These are phyloP conservation scores for Phrynosoma blainvillii DNA, from an alignment of 2,113 vertebrate genomes.

Conservation along the genomic window DNA sequence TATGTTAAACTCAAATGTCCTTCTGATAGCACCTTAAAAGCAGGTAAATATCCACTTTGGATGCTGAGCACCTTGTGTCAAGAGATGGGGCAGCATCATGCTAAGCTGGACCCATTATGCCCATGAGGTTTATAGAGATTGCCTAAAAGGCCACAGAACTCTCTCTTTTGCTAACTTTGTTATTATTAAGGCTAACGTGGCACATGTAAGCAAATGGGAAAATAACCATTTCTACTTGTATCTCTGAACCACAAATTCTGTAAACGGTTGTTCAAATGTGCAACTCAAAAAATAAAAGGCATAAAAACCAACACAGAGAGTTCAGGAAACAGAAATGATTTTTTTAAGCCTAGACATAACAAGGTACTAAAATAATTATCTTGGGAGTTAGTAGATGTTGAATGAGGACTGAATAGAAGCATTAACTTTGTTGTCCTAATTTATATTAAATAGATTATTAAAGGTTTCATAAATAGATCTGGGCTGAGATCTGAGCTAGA, in stretches of 20 bases:
- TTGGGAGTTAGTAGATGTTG: not conserved
- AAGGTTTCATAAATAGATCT: accelerated
- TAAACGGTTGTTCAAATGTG: accelerated
- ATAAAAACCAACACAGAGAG: not conserved
- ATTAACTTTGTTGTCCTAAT: not conserved
- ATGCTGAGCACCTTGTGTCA: not conserved
- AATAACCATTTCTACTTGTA: accelerated
- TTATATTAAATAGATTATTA: not conserved
- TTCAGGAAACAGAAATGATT: not conserved
- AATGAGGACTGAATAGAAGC: not conserved
- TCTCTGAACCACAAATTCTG: not conserved
- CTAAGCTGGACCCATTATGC: not conserved
- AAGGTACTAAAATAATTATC: not conserved
- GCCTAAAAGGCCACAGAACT: not conserved
- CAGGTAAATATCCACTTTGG: not conserved
- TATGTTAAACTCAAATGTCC: not conserved
- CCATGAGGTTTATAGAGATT: not conserved
- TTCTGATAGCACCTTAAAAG: constrained; percentile 8
- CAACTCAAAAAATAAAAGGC: not conserved
- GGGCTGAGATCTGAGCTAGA: not conserved
- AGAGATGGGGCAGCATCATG: not conserved
- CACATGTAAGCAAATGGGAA: not conserved
- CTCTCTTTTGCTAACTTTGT: not conserved
- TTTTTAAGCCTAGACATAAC: not conserved
- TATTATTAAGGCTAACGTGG: not conserved